A percentile compares a stretch with the other conserved stretches of the same genome.
Conservation (phyloP, 1,140 invertebrate species). For the Condylostylus longicornis region DNA sequence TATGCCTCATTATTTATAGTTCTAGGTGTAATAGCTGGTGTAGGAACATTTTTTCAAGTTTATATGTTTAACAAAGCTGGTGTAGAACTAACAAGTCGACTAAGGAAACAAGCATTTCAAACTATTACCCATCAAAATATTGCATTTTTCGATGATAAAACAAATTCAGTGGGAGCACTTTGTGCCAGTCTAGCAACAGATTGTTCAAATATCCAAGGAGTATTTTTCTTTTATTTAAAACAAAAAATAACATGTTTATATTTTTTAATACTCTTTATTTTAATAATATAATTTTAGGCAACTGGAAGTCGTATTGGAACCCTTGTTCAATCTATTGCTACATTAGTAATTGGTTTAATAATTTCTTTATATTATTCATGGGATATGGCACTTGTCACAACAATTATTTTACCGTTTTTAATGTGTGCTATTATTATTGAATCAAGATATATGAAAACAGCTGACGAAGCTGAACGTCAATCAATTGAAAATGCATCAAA, state of each 20-base stretch:
- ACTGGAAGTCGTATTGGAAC: slow-evolving; percentile 66
- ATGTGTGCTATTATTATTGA: slow-evolving; percentile 59
- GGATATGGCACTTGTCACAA: slow-evolving; percentile 62
- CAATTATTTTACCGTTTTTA: slow-evolving; percentile 62
- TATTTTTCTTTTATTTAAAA: slow-evolving; percentile 35
- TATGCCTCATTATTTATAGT: slow-evolving; percentile 45
- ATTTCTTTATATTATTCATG: slow-evolving; percentile 63
- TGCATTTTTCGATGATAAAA: slow-evolving; percentile 62
- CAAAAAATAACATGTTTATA: no score
- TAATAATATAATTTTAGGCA: slow-evolving; percentile 37
- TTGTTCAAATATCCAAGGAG: slow-evolving; percentile 64
- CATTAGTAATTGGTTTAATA: slow-evolving; percentile 50
- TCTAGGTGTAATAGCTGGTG: slow-evolving; percentile 48
- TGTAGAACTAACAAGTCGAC: slow-evolving; percentile 53
- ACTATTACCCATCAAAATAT: slow-evolving; percentile 62
- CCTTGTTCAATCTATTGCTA: slow-evolving; percentile 61
- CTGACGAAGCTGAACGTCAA: slow-evolving; percentile 42
- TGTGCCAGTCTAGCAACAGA: slow-evolving; percentile 65
- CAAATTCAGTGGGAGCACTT: slow-evolving; percentile 61
- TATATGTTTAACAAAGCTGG: slow-evolving; percentile 65
- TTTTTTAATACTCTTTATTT: neutral
- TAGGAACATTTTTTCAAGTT: slow-evolving; percentile 50
- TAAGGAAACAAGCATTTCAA: slow-evolving; percentile 45
- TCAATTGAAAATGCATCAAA: slow-evolving; percentile 48
- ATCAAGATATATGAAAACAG: slow-evolving; percentile 42